These are phyloP conservation scores for Mesembrinibis cayennensis DNA, from an alignment of 2,113 vertebrate genomes.

Conservation along the genomic window DNA sequence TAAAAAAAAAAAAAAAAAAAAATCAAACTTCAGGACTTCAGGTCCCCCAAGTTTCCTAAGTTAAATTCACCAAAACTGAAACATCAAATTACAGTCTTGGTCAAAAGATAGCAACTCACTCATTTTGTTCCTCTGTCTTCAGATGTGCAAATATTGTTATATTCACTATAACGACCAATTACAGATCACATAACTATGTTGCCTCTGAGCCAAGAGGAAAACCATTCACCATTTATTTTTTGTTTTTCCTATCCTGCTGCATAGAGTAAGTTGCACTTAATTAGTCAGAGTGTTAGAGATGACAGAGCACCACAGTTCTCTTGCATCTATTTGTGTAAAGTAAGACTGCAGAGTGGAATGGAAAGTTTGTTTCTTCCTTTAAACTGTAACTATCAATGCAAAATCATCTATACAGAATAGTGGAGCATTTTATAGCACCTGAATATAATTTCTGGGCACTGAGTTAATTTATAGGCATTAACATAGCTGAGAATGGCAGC, in stretches of 20 bases:
- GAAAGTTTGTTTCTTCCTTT: not conserved
- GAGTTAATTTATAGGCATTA: not conserved
- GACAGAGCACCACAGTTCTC: not conserved
- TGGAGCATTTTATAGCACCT: not conserved
- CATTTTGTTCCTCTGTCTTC: not conserved
- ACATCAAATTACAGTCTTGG: not conserved
- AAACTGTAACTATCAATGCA: not conserved
- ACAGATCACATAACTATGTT: not conserved
- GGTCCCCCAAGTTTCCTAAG: not conserved
- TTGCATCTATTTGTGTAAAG: not conserved
- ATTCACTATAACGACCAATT: not conserved
- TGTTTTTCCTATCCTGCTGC: not conserved
- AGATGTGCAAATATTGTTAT: not conserved
- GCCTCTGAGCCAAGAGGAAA: not conserved
- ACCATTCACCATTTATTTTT: not conserved
- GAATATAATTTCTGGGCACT: not conserved
- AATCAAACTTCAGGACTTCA: not conserved
- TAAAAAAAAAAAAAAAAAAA: not conserved
- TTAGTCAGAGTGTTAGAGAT: not conserved
- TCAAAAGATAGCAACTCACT: not conserved
- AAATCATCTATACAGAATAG: not conserved
- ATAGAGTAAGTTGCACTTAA: not conserved
- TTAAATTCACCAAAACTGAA: not conserved
- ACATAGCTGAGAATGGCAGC: not conserved
- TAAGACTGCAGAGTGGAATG: not conserved